A percentile compares a stretch with the other conserved stretches of the same genome.
These are phyloP conservation scores for Alfaro cultratus DNA, from an alignment of 2,797 vertebrate genomes.

Conservation along the genomic window DNA sequence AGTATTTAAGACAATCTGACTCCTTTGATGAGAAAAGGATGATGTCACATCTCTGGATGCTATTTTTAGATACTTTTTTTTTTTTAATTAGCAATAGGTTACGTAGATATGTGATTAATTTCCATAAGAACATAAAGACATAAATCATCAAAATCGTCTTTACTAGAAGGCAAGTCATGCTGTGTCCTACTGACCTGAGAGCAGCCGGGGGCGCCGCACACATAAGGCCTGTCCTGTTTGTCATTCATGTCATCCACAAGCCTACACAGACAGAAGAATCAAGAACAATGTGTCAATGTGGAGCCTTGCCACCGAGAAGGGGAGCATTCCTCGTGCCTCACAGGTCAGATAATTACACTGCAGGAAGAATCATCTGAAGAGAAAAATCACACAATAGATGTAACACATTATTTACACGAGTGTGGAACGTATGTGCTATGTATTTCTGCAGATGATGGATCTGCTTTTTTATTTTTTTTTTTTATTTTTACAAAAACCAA, in stretches of 20 bases:
- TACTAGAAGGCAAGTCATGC: not conserved
- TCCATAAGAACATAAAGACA: not conserved
- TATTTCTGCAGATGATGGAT: slow-evolving; percentile 49
- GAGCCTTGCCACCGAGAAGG: slow-evolving; percentile 1
- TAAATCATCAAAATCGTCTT: not conserved
- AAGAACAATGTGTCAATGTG: slow-evolving; percentile 35
- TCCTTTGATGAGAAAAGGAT: not conserved
- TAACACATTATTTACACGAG: slow-evolving; percentile 21
- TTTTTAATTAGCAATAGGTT: not conserved
- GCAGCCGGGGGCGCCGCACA: slow-evolving; percentile 95
- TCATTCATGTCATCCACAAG: slow-evolving; percentile 96
- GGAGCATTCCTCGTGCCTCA: not conserved
- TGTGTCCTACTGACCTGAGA: slow-evolving; percentile 89
- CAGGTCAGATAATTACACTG: not conserved
- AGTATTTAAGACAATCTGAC: not conserved
- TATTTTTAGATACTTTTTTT: not conserved
- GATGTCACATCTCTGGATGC: not conserved
- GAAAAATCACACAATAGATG: slow-evolving; percentile 3
- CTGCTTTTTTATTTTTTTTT: slow-evolving; percentile 3
- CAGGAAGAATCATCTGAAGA: slow-evolving; percentile 15
- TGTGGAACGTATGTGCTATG: slow-evolving; percentile 32
- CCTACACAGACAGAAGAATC: slow-evolving; percentile 72
- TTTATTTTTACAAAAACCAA: too few species aligned
- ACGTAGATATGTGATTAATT: not conserved
- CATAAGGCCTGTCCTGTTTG: slow-evolving; percentile 95